Base-by-base conservation (phyloP, 2,888 invertebrate genomes). In the Oxycera nigricornis region DNA sequence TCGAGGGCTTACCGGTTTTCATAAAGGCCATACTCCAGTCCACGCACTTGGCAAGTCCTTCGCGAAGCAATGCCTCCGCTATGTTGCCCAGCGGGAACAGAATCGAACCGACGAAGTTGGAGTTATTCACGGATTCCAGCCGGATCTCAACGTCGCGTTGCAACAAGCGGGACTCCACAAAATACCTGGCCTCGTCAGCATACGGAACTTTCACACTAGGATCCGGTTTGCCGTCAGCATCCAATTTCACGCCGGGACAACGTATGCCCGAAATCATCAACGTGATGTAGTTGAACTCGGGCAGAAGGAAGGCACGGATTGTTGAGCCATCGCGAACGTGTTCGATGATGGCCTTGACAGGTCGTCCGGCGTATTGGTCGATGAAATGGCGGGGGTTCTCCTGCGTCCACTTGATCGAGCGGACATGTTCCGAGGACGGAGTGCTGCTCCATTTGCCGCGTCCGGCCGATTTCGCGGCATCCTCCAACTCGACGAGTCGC, bases 321-420 rank as follows among this genome's bases (percentile, higher is more conserved):
- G 98, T 98, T 35, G 97, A 97, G 0, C 98, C 98, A 86, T 99
- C 98, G 74, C 97, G 90, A 0, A 99, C 98, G 87, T 97, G 96
- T 83, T 99, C 99, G 79, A 99, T 93, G 74, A 99, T 91, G 59
- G 98, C 97, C 85, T 92, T 93, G 3, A 98, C 88, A 0, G 95
- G 96, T 82, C 96, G 94, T 41, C 92, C 92, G 77, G 92, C 92
- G 78, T 91, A 90, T 81, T 94, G 92, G 81, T 97, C 96, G 2
- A 98, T 94, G 86, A 92, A 90, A 68, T 89, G 89, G 70, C 91
- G 87, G n/a, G 91, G 90, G 82, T 95, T 95, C 14, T 98, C 98
- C 55, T 96, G 88, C 1, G 89, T 88, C 95, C 97, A 97, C 82
- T 92, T 94, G 78, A 98, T 91, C 78, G 95, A 91, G 26, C 98